A percentile compares a stretch with the other conserved stretches of the same genome.
These are phyloP conservation scores for Morus bassanus DNA, from an alignment of 2,797 vertebrate genomes.

Conservation along the genomic window DNA sequence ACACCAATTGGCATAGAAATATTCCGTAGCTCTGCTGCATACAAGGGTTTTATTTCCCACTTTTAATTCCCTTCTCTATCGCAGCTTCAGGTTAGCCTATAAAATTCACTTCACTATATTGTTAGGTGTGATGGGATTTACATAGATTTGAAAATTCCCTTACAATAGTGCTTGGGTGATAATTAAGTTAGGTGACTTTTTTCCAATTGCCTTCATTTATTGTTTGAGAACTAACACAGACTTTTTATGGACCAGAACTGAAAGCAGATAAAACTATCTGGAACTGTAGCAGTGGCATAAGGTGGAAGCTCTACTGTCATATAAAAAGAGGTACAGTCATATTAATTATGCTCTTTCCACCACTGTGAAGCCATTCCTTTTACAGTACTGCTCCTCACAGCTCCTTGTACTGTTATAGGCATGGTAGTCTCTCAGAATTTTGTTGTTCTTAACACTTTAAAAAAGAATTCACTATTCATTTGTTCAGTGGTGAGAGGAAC, in stretches of 20 bases:
- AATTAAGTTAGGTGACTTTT: background rate
- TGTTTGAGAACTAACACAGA: background rate
- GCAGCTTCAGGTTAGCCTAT: background rate
- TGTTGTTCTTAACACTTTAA: background rate
- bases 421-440: background rate
- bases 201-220: background rate
- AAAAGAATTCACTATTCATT: background rate
- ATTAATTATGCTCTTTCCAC: background rate
- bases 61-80: background rate
- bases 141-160: background rate
- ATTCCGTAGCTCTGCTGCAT: background rate
- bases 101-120: background rate
- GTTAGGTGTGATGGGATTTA: background rate
- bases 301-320: background rate
- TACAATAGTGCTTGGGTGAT: background rate
- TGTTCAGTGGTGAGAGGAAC: background rate
- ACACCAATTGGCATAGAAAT: background rate
- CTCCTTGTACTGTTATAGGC: background rate
- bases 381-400: background rate
- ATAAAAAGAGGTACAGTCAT: background rate
- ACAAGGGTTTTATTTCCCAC: background rate
- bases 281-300: background rate
- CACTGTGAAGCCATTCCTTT: background rate
- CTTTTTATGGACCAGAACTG: background rate
- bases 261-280: background rate